phyloP scores from a whole-genome alignment of 2,797 vertebrate genomes.

The Eulemur coronatus region DNA sequence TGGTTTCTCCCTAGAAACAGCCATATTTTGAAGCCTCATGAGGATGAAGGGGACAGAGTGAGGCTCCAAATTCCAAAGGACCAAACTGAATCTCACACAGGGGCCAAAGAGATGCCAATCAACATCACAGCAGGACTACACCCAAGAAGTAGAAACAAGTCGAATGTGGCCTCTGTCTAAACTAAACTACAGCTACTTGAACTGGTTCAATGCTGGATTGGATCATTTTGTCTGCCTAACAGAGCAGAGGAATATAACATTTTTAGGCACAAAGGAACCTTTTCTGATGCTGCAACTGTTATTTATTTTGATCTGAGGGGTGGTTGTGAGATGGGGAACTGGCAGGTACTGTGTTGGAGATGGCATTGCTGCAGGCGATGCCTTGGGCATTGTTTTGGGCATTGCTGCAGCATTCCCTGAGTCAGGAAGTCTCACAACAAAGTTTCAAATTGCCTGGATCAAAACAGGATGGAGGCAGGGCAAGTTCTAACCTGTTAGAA shows the following conservation, averaged over 20 bases:
- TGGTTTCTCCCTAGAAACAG: neutral
- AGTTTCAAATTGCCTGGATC: too few relatives aligned
- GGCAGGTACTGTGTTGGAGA: too few relatives aligned
- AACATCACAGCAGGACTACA: neutral
- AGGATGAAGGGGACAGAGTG: neutral
- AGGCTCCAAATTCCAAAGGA: neutral
- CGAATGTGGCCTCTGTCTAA: fast-evolving
- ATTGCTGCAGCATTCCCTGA: too few relatives aligned
- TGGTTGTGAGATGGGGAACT: too few relatives aligned
- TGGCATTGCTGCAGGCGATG: too few relatives aligned
- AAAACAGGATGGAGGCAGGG: too few relatives aligned
- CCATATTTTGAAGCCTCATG: neutral
- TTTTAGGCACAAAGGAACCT: neutral
- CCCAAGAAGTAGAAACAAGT: neutral
- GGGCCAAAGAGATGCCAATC: neutral
- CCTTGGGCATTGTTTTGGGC: too few relatives aligned
- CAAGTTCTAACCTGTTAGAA: too few relatives aligned
- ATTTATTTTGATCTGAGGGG: neutral
- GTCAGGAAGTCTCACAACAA: too few relatives aligned
- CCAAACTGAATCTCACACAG: neutral
- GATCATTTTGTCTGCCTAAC: neutral
- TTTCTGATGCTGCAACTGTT: neutral
- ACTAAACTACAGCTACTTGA: neutral
- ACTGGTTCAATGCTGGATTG: neutral
- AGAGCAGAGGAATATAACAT: neutral